Evolutionary conservation across 2,797 vertebrate species (phyloP).

Genomic region (Sebastes trivittatus): DNA sequence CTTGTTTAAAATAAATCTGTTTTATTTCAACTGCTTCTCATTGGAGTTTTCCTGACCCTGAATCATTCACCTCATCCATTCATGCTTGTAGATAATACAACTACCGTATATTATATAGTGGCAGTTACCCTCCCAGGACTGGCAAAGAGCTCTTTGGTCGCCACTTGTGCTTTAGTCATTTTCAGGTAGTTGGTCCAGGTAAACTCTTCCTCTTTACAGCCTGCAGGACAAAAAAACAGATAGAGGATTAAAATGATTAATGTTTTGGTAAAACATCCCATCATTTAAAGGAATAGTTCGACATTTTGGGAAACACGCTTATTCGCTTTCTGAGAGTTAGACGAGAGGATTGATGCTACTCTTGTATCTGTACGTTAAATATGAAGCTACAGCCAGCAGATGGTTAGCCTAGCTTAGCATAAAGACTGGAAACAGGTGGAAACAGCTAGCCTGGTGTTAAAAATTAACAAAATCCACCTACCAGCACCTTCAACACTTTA

Average conservation of each 20-base stretch:
- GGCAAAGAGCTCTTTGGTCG: conserved; percentile 92
- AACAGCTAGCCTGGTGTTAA: background rate
- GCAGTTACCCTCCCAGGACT: conserved; percentile 86
- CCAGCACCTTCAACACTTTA: background rate
- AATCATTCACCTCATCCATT: conserved; percentile 24
- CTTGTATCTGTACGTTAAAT: background rate
- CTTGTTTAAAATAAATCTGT: background rate
- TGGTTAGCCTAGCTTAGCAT: background rate
- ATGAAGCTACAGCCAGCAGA: no score
- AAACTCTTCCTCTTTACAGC: conserved; percentile 98
- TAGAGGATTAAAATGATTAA: background rate
- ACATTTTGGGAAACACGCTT: background rate
- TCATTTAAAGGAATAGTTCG: background rate
- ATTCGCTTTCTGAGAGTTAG: background rate
- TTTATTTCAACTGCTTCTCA: background rate
- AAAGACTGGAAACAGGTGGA: background rate
- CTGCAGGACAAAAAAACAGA: conserved; percentile 72
- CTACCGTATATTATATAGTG: conserved; percentile 6
- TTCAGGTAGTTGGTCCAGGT: conserved; percentile 96
- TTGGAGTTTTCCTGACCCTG: background rate
- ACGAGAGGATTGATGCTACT: no score
- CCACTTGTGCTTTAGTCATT: conserved; percentile 93
- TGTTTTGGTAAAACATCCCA: background rate
- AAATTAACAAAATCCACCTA: background rate
- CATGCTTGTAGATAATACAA: conserved; percentile 7